A percentile compares a stretch with the other conserved stretches of the same genome.
Conservation (phyloP, 2,888 invertebrate species). For the Eurytoma adleriae region DNA sequence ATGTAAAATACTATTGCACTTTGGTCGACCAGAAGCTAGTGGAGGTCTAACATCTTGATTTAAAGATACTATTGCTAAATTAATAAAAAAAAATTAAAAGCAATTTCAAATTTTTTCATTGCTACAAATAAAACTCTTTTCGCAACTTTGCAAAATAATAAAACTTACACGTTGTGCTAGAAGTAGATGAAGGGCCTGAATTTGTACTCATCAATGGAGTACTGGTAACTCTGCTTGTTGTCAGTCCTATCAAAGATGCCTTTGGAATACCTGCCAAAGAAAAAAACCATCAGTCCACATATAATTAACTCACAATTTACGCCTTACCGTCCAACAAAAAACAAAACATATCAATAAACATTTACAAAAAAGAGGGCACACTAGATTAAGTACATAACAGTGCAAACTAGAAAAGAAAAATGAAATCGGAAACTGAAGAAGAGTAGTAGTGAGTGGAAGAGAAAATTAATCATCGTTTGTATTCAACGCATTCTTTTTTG, state of each 20-base stretch:
- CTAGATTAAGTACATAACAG: conserved; percentile 19
- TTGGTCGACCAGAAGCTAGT: conserved; percentile 87
- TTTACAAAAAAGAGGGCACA: background rate
- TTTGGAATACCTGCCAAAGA: conserved; percentile 84
- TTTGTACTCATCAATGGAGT: conserved; percentile 83
- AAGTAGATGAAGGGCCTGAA: conserved; percentile 83
- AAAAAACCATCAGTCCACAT: background rate
- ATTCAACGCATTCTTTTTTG: conserved; percentile 47
- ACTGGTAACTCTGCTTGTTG: conserved; percentile 84
- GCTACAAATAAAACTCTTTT: background rate
- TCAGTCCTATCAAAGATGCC: conserved; percentile 87
- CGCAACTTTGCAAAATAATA: conserved; percentile 14
- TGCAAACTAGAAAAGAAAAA: conserved; percentile 44
- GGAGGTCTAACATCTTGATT: conserved; percentile 81
- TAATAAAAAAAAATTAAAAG: background rate
- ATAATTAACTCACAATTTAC: background rate
- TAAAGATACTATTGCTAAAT: conserved; percentile 80
- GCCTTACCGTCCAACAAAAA: conserved; percentile 27
- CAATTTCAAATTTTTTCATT: background rate
- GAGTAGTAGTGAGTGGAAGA: conserved; percentile 11
- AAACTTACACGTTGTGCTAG: conserved; percentile 81
- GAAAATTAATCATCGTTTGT: background rate
- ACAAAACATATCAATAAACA: conserved; percentile 1
- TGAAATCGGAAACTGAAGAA: conserved; percentile 33
- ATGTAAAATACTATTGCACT: conserved; percentile 96